Evolutionary conservation across 2,113 vertebrate genomes (phyloP).

Genomic region (Barnardius zonarius): DNA sequence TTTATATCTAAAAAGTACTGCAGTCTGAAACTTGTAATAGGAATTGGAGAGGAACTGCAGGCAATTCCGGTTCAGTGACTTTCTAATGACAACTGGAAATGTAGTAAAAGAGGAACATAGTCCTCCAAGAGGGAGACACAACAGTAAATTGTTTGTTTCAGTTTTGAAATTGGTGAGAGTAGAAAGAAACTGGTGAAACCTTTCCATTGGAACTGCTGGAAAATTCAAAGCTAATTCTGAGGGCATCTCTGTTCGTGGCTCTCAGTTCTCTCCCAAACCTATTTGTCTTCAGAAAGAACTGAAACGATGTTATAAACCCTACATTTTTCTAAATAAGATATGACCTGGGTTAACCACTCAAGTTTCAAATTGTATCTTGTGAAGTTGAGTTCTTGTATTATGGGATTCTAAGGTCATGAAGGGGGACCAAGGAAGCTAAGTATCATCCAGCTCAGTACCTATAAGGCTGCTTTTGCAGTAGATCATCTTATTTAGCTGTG

Average conservation of each 20-base stretch:
- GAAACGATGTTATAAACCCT: background rate
- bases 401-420: background rate
- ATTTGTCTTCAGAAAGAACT: background rate
- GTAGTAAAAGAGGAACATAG: background rate
- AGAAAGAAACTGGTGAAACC: background rate
- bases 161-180: background rate
- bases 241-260: background rate
- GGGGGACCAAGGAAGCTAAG: background rate
- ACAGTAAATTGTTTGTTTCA: background rate
- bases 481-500: background rate
- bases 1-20: background rate
- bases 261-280: background rate
- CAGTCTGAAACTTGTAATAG: background rate
- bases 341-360: background rate
- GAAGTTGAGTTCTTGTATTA: background rate
- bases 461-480: background rate
- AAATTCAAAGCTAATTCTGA: background rate
- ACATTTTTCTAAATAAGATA: slow-evolving; percentile 9
- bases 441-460: background rate
- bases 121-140: background rate
- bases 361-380: background rate
- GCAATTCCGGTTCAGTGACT: background rate
- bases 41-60: background rate
- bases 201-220: background rate
- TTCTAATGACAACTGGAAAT: background rate